These are phyloP conservation scores for Cyaniris semiargus DNA, from an alignment of 2,888 invertebrate genomes.

Conservation along the genomic window DNA sequence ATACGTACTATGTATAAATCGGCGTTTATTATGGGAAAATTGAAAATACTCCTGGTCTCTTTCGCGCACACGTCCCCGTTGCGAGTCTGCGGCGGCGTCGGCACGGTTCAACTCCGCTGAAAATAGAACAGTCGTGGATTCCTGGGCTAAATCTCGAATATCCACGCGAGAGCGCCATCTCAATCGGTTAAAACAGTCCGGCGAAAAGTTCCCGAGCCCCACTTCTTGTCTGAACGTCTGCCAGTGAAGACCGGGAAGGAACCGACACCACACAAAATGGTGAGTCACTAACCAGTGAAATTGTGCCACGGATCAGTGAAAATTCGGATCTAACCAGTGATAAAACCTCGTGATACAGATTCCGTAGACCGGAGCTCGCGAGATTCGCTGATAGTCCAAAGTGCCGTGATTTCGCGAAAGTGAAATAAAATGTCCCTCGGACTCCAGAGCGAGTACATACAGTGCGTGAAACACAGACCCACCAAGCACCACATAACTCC, in stretches of 20 bases:
- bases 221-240: slow-evolving; percentile 89
- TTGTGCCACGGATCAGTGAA: slow-evolving; percentile 74
- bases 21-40: slow-evolving; percentile 39
- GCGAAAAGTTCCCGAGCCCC: slow-evolving; percentile 84
- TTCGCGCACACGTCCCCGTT: slow-evolving; percentile 51
- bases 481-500: slow-evolving; percentile 52
- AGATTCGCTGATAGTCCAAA: slow-evolving; percentile 46
- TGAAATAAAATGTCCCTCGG: slow-evolving; percentile 55
- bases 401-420: slow-evolving; percentile 51
- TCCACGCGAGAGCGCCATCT: slow-evolving; percentile 86
- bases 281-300: slow-evolving; percentile 78
- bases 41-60: slow-evolving; percentile 58
- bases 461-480: slow-evolving; percentile 56
- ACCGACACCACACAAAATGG: slow-evolving; percentile 85
- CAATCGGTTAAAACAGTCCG: slow-evolving; percentile 86
- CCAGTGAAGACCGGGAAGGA: slow-evolving; percentile 85
- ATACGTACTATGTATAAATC: slow-evolving; percentile 47
- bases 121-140: slow-evolving; percentile 80
- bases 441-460: slow-evolving; percentile 49
- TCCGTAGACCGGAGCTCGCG: slow-evolving; percentile 70
- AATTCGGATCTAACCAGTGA: slow-evolving; percentile 66
- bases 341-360: slow-evolving; percentile 55
- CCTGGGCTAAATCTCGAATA: slow-evolving; percentile 83
- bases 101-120: slow-evolving; percentile 66
- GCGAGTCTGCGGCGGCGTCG: slow-evolving; percentile 55